Percentiles rank a stretch among this genome's conserved stretches.
These are phyloP conservation scores for Scaptomyza cyrtandrae DNA, from an alignment of 2,888 invertebrate genomes.

Conservation along the genomic window DNA sequence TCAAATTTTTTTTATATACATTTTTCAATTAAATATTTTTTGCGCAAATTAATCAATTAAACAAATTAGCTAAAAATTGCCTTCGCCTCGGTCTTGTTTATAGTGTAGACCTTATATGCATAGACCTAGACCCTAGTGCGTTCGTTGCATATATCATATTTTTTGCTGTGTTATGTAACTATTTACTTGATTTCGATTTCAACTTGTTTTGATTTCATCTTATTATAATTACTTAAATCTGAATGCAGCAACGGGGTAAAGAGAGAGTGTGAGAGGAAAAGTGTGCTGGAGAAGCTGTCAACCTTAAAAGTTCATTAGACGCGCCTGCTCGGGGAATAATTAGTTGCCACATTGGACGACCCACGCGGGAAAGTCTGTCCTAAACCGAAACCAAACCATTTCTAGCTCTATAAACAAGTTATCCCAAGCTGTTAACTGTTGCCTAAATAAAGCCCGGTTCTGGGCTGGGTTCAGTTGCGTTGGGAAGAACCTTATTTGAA, in stretches of 20 bases:
- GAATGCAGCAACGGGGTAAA: constrained; percentile 5
- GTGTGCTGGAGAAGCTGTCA: neutral
- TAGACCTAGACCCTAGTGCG: constrained; percentile 61
- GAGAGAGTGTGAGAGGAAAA: neutral
- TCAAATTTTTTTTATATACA: constrained; percentile 24
- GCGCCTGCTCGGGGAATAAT: constrained; percentile 14
- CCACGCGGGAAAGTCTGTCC: constrained; percentile 1
- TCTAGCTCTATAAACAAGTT: constrained; percentile 35
- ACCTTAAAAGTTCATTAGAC: constrained; percentile 58
- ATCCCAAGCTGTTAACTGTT: constrained; percentile 10
- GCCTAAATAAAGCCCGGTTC: constrained; percentile 64
- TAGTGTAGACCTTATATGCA: constrained; percentile 40
- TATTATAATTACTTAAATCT: constrained; percentile 19
- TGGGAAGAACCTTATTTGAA: constrained; percentile 57
- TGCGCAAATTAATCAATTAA: constrained; percentile 41
- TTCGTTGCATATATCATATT: constrained; percentile 37
- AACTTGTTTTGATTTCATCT: constrained; percentile 30
- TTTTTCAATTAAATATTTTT: constrained; percentile 19
- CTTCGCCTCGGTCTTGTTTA: constrained; percentile 45
- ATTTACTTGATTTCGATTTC: constrained; percentile 20
- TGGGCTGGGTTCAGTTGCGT: constrained; percentile 5
- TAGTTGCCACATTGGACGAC: constrained; percentile 26
- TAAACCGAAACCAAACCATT: neutral
- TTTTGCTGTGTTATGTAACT: constrained; percentile 10
- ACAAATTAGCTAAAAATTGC: constrained; percentile 42